phyloP scores from a whole-genome alignment of 2,113 vertebrate genomes.

The Camelus dromedarius region DNA sequence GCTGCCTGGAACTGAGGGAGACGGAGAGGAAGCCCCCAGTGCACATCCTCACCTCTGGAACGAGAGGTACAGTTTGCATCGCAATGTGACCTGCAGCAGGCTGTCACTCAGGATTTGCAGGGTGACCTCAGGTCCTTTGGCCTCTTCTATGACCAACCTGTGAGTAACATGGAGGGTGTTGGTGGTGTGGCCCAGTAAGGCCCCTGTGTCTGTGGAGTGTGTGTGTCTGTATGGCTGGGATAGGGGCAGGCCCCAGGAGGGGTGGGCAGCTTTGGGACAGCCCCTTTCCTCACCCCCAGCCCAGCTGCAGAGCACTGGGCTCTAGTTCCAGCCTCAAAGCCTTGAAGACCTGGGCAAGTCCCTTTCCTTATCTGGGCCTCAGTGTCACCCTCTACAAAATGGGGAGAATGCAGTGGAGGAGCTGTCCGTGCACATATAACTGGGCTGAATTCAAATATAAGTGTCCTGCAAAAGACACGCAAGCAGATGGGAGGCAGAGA shows the following conservation, averaged over 20 bases:
- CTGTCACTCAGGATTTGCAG: conserved; percentile 47
- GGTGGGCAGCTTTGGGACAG: not conserved
- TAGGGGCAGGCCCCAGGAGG: not conserved
- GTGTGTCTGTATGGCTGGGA: not conserved
- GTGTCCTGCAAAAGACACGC: not conserved
- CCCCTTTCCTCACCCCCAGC: too few relatives aligned
- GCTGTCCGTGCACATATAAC: not conserved
- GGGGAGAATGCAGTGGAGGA: not conserved
- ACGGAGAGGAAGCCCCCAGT: too few relatives aligned
- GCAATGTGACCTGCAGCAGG: conserved; percentile 48
- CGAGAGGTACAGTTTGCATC: conserved; percentile 50
- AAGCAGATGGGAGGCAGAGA: not conserved
- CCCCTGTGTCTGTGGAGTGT: not conserved
- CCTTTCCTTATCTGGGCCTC: not conserved
- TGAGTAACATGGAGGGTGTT: not conserved
- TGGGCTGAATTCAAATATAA: not conserved
- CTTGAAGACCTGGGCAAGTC: not conserved
- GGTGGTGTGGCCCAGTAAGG: not conserved
- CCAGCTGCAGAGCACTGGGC: not conserved
- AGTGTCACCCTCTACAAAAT: not conserved
- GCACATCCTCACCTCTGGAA: conserved; percentile 43
- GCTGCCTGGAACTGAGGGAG: not conserved
- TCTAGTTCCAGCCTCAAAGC: not conserved
- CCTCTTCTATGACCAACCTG: conserved; percentile 67
- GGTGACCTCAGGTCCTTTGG: conserved; percentile 35